Base-by-base conservation (phyloP, 2,113 vertebrate genomes). In the Pterophyllum scalare region DNA sequence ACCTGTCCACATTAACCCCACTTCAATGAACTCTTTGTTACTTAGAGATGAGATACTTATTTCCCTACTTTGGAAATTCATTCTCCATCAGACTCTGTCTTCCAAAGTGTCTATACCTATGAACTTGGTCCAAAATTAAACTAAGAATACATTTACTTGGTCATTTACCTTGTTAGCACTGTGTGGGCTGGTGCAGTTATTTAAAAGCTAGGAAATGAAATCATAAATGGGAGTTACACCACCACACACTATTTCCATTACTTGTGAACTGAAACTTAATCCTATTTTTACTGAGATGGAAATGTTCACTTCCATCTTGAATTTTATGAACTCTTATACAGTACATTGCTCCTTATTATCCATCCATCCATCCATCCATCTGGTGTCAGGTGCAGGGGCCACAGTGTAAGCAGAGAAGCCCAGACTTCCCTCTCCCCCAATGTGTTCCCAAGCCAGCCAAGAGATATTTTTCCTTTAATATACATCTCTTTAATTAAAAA, bases 1-100 rank as follows among this genome's bases (percentile, higher is more conserved):
- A 28, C 5, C 56, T 3, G 13, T 43, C 35, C 72, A 52, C 28
- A 2, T 6, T 61, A 49, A 24, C 79, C 65, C 77, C 54, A 26
- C 54, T 87, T 93, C 77, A 90, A 84, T 65, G 72, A 59, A 33
- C 40, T 33, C 81, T 82, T 91, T 91, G 88, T 91, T 79, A 19
- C 64, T 56, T 24, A 4, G 3, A 60, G 54, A 76, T 59, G 56
- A 86, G 31, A 58, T 62, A 67, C 8, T 6, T 61, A 60, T 84
- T 75, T 26, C 61, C 6, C 6, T 11, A n/a, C 17, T 46, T 75
- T 11, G 19, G 59, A 58, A 52, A 75, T 75, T 74, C 14, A 74
- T 72, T 15, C 62, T 13, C 52, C 31, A 5, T 43, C 3, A 59
- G 43, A 82, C 54, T 79, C 14, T 33, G 31, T 35, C 7, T 35